Evolutionary conservation across 1,140 invertebrate species (phyloP).

Genomic region (Paraescarpia echinospica): DNA sequence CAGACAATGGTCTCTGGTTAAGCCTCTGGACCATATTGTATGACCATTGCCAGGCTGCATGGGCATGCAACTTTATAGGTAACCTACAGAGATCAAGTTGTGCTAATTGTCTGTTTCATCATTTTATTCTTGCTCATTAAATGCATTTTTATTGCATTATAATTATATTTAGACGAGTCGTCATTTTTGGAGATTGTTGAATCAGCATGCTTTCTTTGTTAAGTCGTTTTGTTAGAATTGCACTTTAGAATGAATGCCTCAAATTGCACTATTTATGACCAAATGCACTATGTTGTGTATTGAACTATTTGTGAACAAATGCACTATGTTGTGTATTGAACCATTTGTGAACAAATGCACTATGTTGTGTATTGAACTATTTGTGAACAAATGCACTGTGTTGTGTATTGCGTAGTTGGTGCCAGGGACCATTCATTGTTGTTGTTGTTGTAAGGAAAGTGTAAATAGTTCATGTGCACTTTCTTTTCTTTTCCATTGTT

Average conservation of each 20-base stretch:
- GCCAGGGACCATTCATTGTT: background rate
- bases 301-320: background rate
- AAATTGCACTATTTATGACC: background rate
- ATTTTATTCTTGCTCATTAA: background rate
- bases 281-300: background rate
- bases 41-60: too few species aligned
- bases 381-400: background rate
- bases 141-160: background rate
- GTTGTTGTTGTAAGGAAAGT: background rate
- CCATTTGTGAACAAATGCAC: background rate
- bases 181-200: background rate
- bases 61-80: background rate
- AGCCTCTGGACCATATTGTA: too few species aligned
- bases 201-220: background rate
- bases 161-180: background rate
- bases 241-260: background rate
- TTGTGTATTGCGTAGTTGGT: background rate
- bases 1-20: too few species aligned
- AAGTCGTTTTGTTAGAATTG: background rate
- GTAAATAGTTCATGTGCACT: background rate
- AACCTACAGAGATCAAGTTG: background rate
- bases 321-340: background rate
- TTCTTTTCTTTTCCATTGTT: too few species aligned
- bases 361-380: background rate
- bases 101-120: background rate